Evolutionary conservation across 64 coral and sea anemone genomes (phyloP), one percentile per base, ranked within the genome.

Genomic region (Stichodactyla helianthus): DNA sequence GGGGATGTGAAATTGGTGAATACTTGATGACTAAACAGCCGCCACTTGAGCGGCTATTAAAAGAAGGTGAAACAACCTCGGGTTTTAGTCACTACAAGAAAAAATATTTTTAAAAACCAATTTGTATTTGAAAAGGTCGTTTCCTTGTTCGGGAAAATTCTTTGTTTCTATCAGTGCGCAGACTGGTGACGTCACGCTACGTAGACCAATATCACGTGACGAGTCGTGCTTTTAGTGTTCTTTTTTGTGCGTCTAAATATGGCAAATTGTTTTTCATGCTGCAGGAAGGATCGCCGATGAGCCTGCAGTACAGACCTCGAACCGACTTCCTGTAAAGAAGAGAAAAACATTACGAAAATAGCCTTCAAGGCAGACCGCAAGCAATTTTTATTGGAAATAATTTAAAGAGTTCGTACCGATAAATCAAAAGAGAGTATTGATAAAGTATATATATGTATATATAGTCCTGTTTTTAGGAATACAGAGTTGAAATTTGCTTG

Each of bases 291-390:
- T 55, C 88, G n/a, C 26, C 93, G 18, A 88, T 97, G 76, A 97
- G 87, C 5, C 88, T 97, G 44, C 94, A 97, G 50, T 97, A 97
- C 91, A 83, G 94, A 87, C 91, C 91, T 71, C 88, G 92, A 71
- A 92, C 93, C 28, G 94, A 97, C 76, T 97, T 97, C 52, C 59
- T 83, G 13, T 92, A 59, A 87, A 81, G 15, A 74, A 74, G 25
- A 74, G 18, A 65, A 65, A n/a, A 65, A 44, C 35, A 44, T 44
- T 65, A 65, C 19, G 12, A 11, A 74, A 28, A 81, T 81, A 54
- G 78, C 78, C 78, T 81, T 54, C 35, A 81, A 81, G 78, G 78
- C 50, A 81, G 7, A 71, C 19, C 13, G 20, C 13, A 71, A 28
- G 27, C 68, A 31, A 74, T 81, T 81, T 80, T 81, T 81, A 81